phyloP scores from a whole-genome alignment of 1,140 invertebrate genomes.

The Brachionus plicatilis region DNA sequence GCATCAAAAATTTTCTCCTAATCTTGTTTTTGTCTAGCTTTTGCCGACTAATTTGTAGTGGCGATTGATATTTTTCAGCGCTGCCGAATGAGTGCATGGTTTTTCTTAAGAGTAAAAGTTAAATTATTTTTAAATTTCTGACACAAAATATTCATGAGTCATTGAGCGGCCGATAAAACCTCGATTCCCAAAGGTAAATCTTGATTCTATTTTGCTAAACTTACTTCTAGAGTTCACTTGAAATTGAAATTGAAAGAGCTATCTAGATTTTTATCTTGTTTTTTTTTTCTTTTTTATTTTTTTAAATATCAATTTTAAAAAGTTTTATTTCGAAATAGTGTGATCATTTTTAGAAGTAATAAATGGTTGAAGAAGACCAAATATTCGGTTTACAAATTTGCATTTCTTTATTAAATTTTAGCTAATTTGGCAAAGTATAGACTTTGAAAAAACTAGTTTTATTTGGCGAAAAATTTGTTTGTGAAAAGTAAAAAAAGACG shows the following conservation, averaged over 20 bases:
- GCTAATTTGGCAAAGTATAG: background rate
- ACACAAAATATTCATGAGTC: background rate
- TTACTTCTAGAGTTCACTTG: slow-evolving; percentile 17
- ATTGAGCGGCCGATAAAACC: background rate
- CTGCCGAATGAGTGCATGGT: background rate
- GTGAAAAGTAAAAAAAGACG: background rate
- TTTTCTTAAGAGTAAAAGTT: background rate
- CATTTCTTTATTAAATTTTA: background rate
- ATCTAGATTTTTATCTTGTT: slow-evolving; percentile 14
- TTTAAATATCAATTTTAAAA: background rate
- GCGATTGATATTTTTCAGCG: background rate
- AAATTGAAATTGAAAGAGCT: background rate
- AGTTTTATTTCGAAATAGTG: background rate
- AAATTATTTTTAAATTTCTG: background rate
- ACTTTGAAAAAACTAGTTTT: background rate
- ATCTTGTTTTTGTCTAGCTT: background rate
- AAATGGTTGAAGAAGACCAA: background rate
- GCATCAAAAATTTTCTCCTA: background rate
- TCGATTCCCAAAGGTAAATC: slow-evolving; percentile 10
- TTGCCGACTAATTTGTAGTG: background rate
- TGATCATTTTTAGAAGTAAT: background rate
- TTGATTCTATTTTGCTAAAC: slow-evolving; percentile 3
- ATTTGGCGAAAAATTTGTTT: background rate
- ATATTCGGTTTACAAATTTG: background rate
- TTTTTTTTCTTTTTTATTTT: background rate